Evolutionary conservation across 2,113 vertebrate species (phyloP), one percentile per base, ranked within the genome.

Genomic region (Ophthalmolycus amberensis): DNA sequence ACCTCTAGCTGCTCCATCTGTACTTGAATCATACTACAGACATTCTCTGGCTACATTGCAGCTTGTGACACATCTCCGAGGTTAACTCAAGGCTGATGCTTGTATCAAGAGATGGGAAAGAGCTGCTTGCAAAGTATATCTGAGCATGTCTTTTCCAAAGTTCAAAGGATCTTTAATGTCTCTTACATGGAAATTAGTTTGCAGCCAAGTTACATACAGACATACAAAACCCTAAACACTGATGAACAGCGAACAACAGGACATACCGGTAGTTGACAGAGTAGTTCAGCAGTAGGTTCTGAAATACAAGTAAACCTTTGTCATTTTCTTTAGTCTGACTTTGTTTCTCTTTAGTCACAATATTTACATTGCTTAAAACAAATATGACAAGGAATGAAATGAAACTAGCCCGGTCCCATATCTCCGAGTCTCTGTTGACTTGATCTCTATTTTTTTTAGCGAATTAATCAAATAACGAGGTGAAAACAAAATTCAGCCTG

Each of bases 1-100:
- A 27, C 70, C n/a, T 65, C 34, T 64, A 1, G 67, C 44, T 73
- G 70, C 67, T 81, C 38, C 68, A 72, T 81, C 71, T 75, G 68
- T 67, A 58, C n/a, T 65, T 44, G 42, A 52, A 22, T 71, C 70
- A 75, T 59, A 29, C 46, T 37, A 40, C 75, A 85, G 42, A 32
- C 38, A 58, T 46, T n/a, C n/a, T 79, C 29, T 63, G 15, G 25
- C 38, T 25, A 25, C 52, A 48, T n/a, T 58, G 29, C 25, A 29
- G 22, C 44, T 50, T 27, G 74, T 82, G 66, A 82, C 67, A 73
- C 59, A 77, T 72, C 40, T 44, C n/a, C 25, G 34, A 18, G 6
- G 76, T 38, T 20, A 79, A 59, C 27, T 50, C n/a, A 69, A 58
- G 25, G 20, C 22, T 25, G 42, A 29, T 11, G 52, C 6, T 54